Percentiles rank a stretch among this genome's conserved stretches.
phyloP scores from a whole-genome alignment of 1,140 invertebrate species.

The Microplitis demolitor region DNA sequence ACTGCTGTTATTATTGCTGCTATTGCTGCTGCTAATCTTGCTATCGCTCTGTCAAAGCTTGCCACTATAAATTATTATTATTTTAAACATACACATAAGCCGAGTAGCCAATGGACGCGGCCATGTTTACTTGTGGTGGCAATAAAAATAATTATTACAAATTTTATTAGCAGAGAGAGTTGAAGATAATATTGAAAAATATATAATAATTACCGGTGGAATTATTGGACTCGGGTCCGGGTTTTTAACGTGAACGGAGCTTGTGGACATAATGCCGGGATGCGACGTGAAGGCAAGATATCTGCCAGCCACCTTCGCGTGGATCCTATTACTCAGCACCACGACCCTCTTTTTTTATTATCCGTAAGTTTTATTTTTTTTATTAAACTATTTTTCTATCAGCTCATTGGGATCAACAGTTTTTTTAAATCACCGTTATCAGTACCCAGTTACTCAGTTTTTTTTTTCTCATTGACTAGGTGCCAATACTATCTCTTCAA shows the following conservation, averaged over 20 bases:
- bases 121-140: slow-evolving; percentile 60
- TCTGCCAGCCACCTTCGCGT: slow-evolving; percentile 95
- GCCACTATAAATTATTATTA: slow-evolving; percentile 31
- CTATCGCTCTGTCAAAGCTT: not conserved
- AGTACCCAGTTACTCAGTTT: not conserved
- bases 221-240: slow-evolving; percentile 25
- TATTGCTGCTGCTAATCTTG: no score
- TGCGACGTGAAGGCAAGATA: slow-evolving; percentile 91
- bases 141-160: slow-evolving; percentile 46
- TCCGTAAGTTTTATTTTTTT: slow-evolving; percentile 78
- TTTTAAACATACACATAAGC: slow-evolving; percentile 31
- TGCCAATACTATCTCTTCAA: slow-evolving; percentile 82
- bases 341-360: slow-evolving; percentile 95
- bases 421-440: not conserved
- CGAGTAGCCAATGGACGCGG: slow-evolving; percentile 55
- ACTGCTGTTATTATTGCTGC: no score
- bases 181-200: slow-evolving; percentile 28
- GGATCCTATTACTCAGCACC: slow-evolving; percentile 87
- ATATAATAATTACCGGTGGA: slow-evolving; percentile 19
- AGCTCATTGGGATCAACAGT: not conserved
- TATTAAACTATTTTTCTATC: slow-evolving; percentile 21
- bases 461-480: slow-evolving; percentile 65
- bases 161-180: slow-evolving; percentile 12
- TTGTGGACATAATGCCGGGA: slow-evolving; percentile 81
- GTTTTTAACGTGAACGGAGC: slow-evolving; percentile 15